Percentiles rank a stretch among this genome's conserved stretches.
These are phyloP conservation scores for Spinus pinus DNA, from an alignment of 2,797 vertebrate genomes.

Conservation along the genomic window DNA sequence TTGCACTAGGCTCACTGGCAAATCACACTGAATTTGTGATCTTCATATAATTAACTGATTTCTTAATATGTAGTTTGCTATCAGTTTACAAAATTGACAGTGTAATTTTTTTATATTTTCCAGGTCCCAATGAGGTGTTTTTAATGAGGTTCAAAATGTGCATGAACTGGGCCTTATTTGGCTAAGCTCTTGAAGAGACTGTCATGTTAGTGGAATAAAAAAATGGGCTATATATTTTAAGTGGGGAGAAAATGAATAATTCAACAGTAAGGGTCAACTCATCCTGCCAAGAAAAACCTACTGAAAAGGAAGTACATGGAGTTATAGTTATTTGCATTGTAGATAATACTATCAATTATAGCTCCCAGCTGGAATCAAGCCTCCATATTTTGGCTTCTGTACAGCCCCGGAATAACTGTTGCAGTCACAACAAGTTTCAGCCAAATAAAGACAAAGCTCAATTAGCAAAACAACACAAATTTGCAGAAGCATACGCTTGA, in stretches of 20 bases:
- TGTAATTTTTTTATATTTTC: background rate
- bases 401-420: background rate
- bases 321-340: conserved; percentile 60
- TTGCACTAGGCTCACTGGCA: background rate
- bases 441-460: conserved; percentile 40
- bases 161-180: background rate
- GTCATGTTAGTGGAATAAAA: background rate
- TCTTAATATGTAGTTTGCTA: background rate
- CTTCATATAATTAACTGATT: conserved; percentile 20
- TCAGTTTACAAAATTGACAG: conserved; percentile 6
- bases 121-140: background rate
- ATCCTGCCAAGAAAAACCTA: conserved; percentile 49
- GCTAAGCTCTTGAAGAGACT: background rate
- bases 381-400: conserved; percentile 38
- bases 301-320: conserved; percentile 39
- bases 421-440: conserved; percentile 42
- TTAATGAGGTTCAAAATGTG: background rate
- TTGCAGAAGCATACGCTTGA: background rate
- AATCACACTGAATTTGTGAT: background rate
- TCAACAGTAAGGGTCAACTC: conserved; percentile 12
- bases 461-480: conserved; percentile 9
- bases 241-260: conserved; percentile 35
- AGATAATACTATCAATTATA: conserved; percentile 62
- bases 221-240: background rate
- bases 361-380: conserved; percentile 48